Base-by-base conservation (phyloP, 2,797 vertebrate species). In the Poecilia gillii region DNA sequence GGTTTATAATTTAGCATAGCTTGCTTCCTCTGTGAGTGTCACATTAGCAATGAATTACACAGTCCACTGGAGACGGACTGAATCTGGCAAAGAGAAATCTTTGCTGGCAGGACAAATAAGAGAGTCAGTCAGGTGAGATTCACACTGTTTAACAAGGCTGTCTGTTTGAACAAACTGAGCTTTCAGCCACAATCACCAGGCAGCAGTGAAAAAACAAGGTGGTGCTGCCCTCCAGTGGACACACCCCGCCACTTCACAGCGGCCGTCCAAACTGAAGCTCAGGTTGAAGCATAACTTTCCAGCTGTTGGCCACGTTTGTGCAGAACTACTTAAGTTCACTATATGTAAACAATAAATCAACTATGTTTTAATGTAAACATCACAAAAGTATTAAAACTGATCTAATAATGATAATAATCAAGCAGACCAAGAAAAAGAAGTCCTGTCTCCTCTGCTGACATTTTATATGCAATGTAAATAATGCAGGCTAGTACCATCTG, bases 141-240 rank as follows among this genome's bases (percentile, higher is more conserved):
- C 23, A 72, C 59, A 59, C 47, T 83, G 85, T 77, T 31, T 18
- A 31, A 47, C 12, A 74, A 20, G 77, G 66, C 41, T 70, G 66
- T 25, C 11, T 43, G 55, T 66, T 74, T 72, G n/a, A 76, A 53
- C 3, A 77, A 68, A 70, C 28, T 43, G 66, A 39, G 14, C 33
- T 55, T 51, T 74, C 43, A 73, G 77, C 72, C n/a, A 2, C 41
- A 75, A 80, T 43, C 59, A 79, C 51, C 47, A 53, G 23, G 39
- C 7, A 8, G 72, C 23, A 66, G 68, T 6, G 39, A n/a, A 88
- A 80, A 83, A 28, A 70, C 36, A 87, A 31, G 85, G 3, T 47
- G 62, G 66, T 89, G 86, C 87, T 84, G 88, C 90, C 90, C 85
- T 81, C 93, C 36, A 36, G 83, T 89, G 93, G 88, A 12, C 0